Percentiles rank a stretch among this genome's conserved stretches.
Conservation (phyloP, 1,140 invertebrate species). For the Microplitis mediator region DNA sequence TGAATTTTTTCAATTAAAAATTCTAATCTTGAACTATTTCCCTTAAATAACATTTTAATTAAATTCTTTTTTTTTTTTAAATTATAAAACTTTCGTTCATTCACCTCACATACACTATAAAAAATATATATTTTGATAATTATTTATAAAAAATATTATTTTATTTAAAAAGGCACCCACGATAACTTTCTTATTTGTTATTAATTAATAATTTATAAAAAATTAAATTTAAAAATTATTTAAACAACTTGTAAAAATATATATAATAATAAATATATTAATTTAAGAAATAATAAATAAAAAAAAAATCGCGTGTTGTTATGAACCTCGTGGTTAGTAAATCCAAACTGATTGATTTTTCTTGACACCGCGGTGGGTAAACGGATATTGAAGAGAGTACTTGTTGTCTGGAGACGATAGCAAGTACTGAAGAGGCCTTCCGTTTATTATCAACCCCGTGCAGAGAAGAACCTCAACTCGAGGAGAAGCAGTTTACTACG, state of each 20-base stretch:
- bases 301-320: not conserved
- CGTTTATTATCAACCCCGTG: conserved; percentile 47
- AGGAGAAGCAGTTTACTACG: conserved; percentile 21
- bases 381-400: conserved; percentile 13
- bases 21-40: conserved; percentile 79
- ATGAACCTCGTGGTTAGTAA: not conserved
- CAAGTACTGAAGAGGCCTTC: conserved; percentile 41
- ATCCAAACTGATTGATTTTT: conserved; percentile 18
- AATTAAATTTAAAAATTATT: not conserved
- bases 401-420: conserved; percentile 33
- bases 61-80: not conserved
- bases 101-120: not conserved
- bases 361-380: conserved; percentile 18
- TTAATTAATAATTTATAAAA: not conserved
- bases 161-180: not conserved
- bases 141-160: not conserved
- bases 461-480: not conserved
- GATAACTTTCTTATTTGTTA: not conserved
- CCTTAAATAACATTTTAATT: conserved; percentile 75
- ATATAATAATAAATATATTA: not conserved
- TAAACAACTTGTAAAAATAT: not conserved
- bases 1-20: conserved; percentile 84
- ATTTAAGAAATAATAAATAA: too few relatives aligned
- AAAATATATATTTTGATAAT: not conserved
- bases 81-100: not conserved